Conservation (phyloP, 2,888 invertebrate species). For the Agrotis ipsilon region DNA sequence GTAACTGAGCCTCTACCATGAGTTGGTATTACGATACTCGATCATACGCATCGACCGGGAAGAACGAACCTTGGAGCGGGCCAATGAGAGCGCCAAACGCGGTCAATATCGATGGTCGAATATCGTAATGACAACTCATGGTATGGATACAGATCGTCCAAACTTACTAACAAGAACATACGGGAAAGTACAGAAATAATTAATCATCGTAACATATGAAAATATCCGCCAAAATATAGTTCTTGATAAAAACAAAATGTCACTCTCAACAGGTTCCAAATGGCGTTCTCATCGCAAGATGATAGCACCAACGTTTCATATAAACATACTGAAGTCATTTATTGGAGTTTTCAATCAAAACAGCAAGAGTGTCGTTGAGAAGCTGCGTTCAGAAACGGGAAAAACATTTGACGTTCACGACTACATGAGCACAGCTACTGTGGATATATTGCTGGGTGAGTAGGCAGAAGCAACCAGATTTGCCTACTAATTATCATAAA, state of each 20-base stretch:
- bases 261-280: slow-evolving; percentile 91
- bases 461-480: neutral
- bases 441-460: slow-evolving; percentile 93
- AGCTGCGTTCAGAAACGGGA: slow-evolving; percentile 92
- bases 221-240: neutral
- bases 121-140: too few relatives aligned
- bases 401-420: slow-evolving; percentile 94
- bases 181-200: too few relatives aligned
- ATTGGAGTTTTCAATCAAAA: slow-evolving; percentile 94
- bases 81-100: too few relatives aligned
- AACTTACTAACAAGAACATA: too few relatives aligned
- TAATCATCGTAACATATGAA: too few relatives aligned
- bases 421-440: slow-evolving; percentile 95
- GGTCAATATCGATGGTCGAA: too few relatives aligned
- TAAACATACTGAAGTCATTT: slow-evolving; percentile 95
- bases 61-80: too few relatives aligned
- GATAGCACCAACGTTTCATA: slow-evolving; percentile 96
- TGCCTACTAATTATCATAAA: too few relatives aligned
- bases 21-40: too few relatives aligned
- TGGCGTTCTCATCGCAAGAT: slow-evolving; percentile 96
- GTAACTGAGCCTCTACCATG: too few relatives aligned
- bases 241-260: neutral
- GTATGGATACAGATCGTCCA: too few relatives aligned
- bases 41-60: too few relatives aligned
- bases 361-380: slow-evolving; percentile 93